Conservation (phyloP, 2,888 invertebrate species). For the Drosophila subquinaria region DNA sequence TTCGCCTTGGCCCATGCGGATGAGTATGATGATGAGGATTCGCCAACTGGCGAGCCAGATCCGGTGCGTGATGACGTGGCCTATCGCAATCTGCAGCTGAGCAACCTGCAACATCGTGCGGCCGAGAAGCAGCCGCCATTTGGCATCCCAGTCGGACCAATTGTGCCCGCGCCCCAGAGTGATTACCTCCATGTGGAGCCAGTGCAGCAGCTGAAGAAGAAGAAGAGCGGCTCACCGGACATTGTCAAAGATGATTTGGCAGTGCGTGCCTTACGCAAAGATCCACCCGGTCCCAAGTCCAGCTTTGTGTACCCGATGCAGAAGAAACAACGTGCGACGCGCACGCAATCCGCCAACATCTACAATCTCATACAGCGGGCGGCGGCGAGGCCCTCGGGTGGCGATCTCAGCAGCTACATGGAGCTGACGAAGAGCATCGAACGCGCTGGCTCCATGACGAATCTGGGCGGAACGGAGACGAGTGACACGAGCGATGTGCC, state of each 20-base stretch:
- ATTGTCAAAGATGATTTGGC: slow-evolving; percentile 95
- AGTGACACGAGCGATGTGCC: slow-evolving; percentile 77
- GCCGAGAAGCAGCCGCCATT: slow-evolving; percentile 95
- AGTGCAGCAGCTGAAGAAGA: slow-evolving; percentile 67
- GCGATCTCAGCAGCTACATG: slow-evolving; percentile 87
- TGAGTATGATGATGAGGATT: slow-evolving; percentile 87
- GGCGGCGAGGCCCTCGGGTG: slow-evolving; percentile 85
- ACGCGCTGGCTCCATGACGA: slow-evolving; percentile 88
- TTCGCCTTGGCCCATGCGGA: slow-evolving; percentile 87
- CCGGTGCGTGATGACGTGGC: slow-evolving; percentile 93
- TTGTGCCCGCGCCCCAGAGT: slow-evolving; percentile 91
- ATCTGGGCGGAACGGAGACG: slow-evolving; percentile 83
- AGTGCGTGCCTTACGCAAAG: slow-evolving; percentile 93
- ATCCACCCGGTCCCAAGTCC: slow-evolving; percentile 86
- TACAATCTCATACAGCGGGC: slow-evolving; percentile 91
- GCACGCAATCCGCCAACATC: slow-evolving; percentile 94
- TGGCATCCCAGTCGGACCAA: slow-evolving; percentile 95
- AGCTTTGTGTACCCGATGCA: slow-evolving; percentile 85
- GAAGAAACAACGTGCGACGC: slow-evolving; percentile 92
- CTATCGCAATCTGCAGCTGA: slow-evolving; percentile 92
- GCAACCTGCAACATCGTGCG: slow-evolving; percentile 90
- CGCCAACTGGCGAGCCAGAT: slow-evolving; percentile 90
- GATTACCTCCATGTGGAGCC: slow-evolving; percentile 94
- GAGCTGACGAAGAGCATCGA: slow-evolving; percentile 87
- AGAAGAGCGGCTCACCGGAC: slow-evolving; percentile 88